Percentiles rank a stretch among this genome's conserved stretches.
Evolutionary conservation across 1,140 invertebrate genomes (phyloP).

Genomic region (Sycophila sp.): DNA sequence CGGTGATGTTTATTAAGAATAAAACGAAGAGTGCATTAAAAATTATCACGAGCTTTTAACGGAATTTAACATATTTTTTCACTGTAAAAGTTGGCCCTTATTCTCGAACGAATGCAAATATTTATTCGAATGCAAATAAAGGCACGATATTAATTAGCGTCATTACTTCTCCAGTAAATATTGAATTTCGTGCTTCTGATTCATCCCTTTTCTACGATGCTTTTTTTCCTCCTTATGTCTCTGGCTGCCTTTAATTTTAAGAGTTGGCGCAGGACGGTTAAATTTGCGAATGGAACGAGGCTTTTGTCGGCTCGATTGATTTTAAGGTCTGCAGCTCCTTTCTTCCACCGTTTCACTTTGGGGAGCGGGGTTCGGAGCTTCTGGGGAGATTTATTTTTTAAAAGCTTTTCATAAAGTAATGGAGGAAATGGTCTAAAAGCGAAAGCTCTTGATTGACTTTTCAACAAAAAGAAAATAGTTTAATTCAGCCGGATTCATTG

Average conservation of each 20-base stretch:
- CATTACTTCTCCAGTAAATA: slow-evolving; percentile 15
- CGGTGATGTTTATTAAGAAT: too few relatives aligned
- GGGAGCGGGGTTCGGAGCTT: neutral
- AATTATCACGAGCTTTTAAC: too few relatives aligned
- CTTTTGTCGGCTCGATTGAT: slow-evolving; percentile 35
- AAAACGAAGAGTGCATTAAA: too few relatives aligned
- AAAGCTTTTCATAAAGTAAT: slow-evolving; percentile 35
- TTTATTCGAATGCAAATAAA: too few relatives aligned
- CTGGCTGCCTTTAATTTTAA: slow-evolving; percentile 36
- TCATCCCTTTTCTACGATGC: neutral
- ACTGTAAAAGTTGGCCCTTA: too few relatives aligned
- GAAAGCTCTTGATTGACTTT: neutral
- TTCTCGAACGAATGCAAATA: too few relatives aligned
- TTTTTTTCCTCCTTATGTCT: neutral
- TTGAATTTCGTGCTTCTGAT: slow-evolving; percentile 19
- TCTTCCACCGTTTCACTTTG: neutral
- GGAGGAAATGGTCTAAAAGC: neutral
- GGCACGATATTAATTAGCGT: slow-evolving; percentile 19
- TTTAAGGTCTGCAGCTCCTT: slow-evolving; percentile 17
- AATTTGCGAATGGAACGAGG: slow-evolving; percentile 20
- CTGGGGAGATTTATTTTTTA: slow-evolving; percentile 28
- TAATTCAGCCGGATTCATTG: too few relatives aligned
- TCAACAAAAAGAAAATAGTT: too few relatives aligned
- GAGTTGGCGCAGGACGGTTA: neutral
- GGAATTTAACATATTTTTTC: too few relatives aligned